phyloP scores from a whole-genome alignment of 2,113 vertebrate species.

The Donacobius atricapilla region DNA sequence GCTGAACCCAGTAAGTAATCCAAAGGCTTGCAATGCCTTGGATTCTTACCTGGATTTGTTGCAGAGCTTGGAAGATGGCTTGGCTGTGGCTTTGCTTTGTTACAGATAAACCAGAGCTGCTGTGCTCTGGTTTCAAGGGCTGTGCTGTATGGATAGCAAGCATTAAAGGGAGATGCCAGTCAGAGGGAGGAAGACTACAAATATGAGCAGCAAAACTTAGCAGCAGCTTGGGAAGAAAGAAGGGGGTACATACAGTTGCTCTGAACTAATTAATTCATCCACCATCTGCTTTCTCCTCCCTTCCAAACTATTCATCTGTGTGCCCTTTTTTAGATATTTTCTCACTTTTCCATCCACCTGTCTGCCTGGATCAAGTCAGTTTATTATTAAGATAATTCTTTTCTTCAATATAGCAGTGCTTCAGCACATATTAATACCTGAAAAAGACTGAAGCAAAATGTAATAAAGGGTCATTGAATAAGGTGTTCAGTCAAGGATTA shows the following conservation, averaged over 20 bases:
- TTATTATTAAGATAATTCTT: background rate
- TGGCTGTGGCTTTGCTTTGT: background rate
- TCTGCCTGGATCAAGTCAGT: slow-evolving; percentile 8
- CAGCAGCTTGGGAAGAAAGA: background rate
- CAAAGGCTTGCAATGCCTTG: background rate
- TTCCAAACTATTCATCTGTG: slow-evolving; percentile 38
- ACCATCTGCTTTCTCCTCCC: slow-evolving; percentile 21
- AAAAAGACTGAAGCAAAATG: background rate
- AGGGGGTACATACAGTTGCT: background rate
- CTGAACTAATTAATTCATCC: background rate
- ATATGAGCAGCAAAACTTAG: background rate
- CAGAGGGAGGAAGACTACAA: background rate
- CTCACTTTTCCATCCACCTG: slow-evolving; percentile 34
- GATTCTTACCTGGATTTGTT: background rate
- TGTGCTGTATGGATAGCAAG: background rate
- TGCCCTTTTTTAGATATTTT: background rate
- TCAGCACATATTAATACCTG: background rate
- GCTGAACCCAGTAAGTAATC: background rate
- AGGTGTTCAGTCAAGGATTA: background rate
- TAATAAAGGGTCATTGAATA: background rate
- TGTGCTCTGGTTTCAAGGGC: background rate
- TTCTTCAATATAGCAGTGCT: background rate
- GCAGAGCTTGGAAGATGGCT: background rate
- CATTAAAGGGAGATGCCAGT: background rate
- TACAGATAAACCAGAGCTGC: background rate